phyloP scores from a whole-genome alignment of 1,140 invertebrate species.

The Saccostrea glomerata region DNA sequence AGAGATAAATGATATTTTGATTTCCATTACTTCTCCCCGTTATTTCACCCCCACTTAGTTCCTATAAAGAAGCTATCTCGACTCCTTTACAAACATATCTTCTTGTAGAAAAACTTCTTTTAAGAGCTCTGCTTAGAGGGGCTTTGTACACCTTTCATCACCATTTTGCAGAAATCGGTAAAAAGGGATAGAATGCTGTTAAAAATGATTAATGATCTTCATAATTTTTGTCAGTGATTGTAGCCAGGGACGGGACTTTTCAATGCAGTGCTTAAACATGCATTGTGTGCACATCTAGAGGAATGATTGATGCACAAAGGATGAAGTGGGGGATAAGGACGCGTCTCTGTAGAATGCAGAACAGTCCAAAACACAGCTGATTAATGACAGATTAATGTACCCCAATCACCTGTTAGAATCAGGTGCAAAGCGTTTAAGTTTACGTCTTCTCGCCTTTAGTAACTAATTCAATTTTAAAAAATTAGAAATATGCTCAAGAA shows the following conservation, averaged over 20 bases:
- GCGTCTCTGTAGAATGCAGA: neutral
- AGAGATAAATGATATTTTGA: slow-evolving; percentile 31
- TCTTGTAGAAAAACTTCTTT: slow-evolving; percentile 16
- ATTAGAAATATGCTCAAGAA: neutral
- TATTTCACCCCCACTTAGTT: slow-evolving; percentile 33
- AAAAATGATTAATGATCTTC: slow-evolving; percentile 28
- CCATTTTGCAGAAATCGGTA: neutral
- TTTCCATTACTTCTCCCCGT: neutral
- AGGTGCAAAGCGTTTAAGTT: neutral
- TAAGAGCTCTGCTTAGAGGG: slow-evolving; percentile 12
- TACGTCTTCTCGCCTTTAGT: no score
- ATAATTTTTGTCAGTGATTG: slow-evolving; percentile 25
- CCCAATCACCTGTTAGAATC: neutral
- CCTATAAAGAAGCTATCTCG: slow-evolving; percentile 26
- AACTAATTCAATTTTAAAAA: neutral
- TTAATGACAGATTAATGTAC: slow-evolving; percentile 11
- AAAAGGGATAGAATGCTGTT: slow-evolving; percentile 28
- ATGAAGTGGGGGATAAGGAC: slow-evolving; percentile 13
- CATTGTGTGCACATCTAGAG: slow-evolving; percentile 24
- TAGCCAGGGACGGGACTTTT: neutral
- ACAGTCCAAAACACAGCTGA: neutral
- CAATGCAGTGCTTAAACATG: slow-evolving; percentile 3
- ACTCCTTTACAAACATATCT: slow-evolving; percentile 34
- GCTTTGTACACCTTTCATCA: neutral
- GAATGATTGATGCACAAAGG: slow-evolving; percentile 30